Evolutionary conservation across 2,797 vertebrate species (phyloP).

Genomic region (Pantherophis vulpinus): DNA sequence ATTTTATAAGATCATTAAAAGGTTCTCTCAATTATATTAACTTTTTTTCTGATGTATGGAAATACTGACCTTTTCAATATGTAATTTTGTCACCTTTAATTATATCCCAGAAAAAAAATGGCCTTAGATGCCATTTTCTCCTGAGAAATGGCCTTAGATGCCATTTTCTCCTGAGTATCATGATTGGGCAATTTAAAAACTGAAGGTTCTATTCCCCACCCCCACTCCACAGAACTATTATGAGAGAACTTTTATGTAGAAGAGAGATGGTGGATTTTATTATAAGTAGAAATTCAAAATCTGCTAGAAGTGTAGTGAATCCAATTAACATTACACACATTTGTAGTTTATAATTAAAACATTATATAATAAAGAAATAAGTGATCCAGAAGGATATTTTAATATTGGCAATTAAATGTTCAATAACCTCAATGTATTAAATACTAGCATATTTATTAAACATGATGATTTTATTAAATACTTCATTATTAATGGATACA

Average conservation of each 20-base stretch:
- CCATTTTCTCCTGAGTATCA: background rate
- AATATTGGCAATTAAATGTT: background rate
- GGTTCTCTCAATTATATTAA: background rate
- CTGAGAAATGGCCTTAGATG: background rate
- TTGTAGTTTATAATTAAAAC: background rate
- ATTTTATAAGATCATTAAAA: background rate
- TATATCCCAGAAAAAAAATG: background rate
- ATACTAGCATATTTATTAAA: background rate
- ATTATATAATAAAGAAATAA: background rate
- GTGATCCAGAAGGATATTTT: background rate
- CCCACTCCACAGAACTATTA: background rate
- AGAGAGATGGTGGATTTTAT: background rate
- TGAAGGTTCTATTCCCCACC: background rate
- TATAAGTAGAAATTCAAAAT: background rate
- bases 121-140: background rate
- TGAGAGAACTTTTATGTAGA: background rate
- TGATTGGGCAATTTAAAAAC: background rate
- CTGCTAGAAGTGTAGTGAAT: background rate
- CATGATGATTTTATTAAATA: background rate
- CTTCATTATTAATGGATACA: background rate
- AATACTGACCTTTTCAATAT: background rate
- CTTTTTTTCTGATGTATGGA: background rate
- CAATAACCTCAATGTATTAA: background rate
- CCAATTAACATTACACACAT: background rate
- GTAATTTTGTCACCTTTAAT: background rate